Percentiles rank a stretch among this genome's conserved stretches.
Conservation (phyloP, 2,797 vertebrate species). For the Phrynocephalus guinanensis region DNA sequence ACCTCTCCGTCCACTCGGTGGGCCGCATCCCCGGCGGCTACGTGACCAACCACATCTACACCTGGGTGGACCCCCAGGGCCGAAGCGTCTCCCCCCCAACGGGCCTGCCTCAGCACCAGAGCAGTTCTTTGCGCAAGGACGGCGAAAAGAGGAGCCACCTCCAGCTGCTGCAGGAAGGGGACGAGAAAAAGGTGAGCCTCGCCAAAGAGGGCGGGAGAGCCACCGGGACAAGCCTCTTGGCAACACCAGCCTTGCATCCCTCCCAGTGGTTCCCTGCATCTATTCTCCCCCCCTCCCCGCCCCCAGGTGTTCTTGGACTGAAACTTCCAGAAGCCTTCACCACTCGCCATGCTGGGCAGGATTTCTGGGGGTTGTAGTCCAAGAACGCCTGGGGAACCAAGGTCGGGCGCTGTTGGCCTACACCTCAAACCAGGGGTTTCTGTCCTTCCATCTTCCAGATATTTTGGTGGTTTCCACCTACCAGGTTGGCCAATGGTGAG, state of each 20-base stretch:
- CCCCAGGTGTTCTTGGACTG: background rate
- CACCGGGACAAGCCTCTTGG: too few relatives aligned
- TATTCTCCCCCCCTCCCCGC: too few relatives aligned
- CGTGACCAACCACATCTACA: constrained; percentile 93
- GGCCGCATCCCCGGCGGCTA: constrained; percentile 94
- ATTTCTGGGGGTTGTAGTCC: background rate
- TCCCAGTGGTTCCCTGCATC: background rate
- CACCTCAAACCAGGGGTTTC: too few relatives aligned
- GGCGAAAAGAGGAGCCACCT: constrained; percentile 90
- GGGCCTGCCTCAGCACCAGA: constrained; percentile 82
- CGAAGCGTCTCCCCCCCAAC: constrained; percentile 87
- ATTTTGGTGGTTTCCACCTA: too few relatives aligned
- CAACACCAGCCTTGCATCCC: too few relatives aligned
- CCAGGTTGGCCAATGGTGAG: too few relatives aligned
- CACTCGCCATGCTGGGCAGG: too few relatives aligned
- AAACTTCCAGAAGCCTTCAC: background rate
- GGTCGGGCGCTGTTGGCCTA: too few relatives aligned
- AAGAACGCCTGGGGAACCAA: too few relatives aligned
- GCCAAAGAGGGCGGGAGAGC: background rate
- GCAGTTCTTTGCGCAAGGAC: constrained; percentile 82
- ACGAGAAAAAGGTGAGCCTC: constrained; percentile 93
- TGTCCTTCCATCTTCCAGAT: too few relatives aligned
- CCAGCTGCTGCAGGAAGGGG: constrained; percentile 91
- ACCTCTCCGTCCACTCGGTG: constrained; percentile 87
- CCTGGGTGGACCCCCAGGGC: constrained; percentile 89